Conservation (phyloP, 2,113 vertebrate species). For the Choloepus hoffmanni region DNA sequence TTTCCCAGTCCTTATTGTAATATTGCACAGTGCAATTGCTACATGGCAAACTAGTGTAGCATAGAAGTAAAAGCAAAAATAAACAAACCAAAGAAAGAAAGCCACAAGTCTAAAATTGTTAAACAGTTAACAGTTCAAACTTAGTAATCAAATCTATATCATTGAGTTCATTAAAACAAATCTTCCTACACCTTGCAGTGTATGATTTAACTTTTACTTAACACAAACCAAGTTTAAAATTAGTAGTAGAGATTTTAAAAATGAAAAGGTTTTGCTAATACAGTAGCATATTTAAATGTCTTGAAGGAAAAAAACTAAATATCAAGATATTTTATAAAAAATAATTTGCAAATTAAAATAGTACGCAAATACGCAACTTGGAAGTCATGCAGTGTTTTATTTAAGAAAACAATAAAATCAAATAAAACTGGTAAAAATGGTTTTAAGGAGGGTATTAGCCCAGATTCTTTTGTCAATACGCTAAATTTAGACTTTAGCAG, state of each 20-base stretch:
- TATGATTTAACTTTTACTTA: constrained; percentile 96
- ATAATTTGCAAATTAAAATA: constrained; percentile 86
- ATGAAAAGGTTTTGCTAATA: constrained; percentile 90
- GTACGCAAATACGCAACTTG: constrained; percentile 86
- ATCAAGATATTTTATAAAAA: constrained; percentile 87
- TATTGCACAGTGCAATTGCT: constrained; percentile 99
- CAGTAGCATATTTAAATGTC: constrained; percentile 95
- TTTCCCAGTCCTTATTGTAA: constrained; percentile 99
- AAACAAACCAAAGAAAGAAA: constrained; percentile 88
- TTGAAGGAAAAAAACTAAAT: constrained; percentile 92
- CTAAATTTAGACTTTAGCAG: constrained; percentile 77
- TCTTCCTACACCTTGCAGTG: constrained; percentile 97
- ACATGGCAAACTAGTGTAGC: constrained; percentile 99
- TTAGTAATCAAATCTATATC: constrained; percentile 92
- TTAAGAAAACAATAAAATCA: constrained; percentile 87
- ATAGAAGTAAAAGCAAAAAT: constrained; percentile 93
- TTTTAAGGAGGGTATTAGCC: constrained; percentile 77
- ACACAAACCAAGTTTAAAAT: constrained; percentile 89
- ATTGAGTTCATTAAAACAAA: constrained; percentile 92
- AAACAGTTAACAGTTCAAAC: constrained; percentile 97
- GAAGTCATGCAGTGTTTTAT: constrained; percentile 92
- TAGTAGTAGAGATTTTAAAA: constrained; percentile 88
- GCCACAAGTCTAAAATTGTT: constrained; percentile 93
- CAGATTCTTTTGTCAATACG: constrained; percentile 64
- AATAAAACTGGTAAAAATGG: constrained; percentile 75